phyloP scores from a whole-genome alignment of 1,140 invertebrate species.

The Eumaeus atala region DNA sequence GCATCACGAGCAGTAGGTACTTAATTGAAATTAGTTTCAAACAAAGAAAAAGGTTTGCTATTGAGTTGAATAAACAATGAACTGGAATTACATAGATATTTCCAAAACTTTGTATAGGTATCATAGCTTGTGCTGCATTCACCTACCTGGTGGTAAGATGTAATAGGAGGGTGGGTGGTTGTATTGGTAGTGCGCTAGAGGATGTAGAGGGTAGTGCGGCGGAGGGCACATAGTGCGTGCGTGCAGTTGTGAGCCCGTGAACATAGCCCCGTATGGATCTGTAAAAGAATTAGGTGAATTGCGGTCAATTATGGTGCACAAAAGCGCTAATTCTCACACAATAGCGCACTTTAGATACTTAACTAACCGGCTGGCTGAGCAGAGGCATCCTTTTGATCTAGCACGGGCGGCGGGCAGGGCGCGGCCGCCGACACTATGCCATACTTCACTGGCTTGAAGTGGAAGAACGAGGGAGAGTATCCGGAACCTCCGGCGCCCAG shows the following conservation, averaged over 20 bases:
- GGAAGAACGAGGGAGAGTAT: slow-evolving; percentile 92
- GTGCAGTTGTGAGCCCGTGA: slow-evolving; percentile 60
- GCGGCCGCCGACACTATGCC: slow-evolving; percentile 77
- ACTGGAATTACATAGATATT: too few relatives aligned
- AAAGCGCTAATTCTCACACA: slow-evolving; percentile 60
- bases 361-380: slow-evolving; percentile 79
- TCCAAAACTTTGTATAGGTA: too few relatives aligned
- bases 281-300: slow-evolving; percentile 51
- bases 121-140: too few relatives aligned
- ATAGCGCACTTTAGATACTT: slow-evolving; percentile 70
- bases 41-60: too few relatives aligned
- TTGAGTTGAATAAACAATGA: too few relatives aligned
- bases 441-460: slow-evolving; percentile 89
- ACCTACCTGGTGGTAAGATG: slow-evolving; percentile 67
- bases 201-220: slow-evolving; percentile 67
- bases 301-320: slow-evolving; percentile 44
- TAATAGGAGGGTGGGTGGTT: slow-evolving; percentile 67
- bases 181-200: slow-evolving; percentile 69
- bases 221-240: slow-evolving; percentile 65
- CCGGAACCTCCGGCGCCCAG: slow-evolving; percentile 84
- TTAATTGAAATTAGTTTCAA: too few relatives aligned
- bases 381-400: slow-evolving; percentile 69
- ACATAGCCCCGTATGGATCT: slow-evolving; percentile 68
- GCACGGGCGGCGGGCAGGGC: slow-evolving; percentile 41
- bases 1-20: too few relatives aligned